phyloP scores from a whole-genome alignment of 2,113 vertebrate species.

The Archocentrus centrarchus region DNA sequence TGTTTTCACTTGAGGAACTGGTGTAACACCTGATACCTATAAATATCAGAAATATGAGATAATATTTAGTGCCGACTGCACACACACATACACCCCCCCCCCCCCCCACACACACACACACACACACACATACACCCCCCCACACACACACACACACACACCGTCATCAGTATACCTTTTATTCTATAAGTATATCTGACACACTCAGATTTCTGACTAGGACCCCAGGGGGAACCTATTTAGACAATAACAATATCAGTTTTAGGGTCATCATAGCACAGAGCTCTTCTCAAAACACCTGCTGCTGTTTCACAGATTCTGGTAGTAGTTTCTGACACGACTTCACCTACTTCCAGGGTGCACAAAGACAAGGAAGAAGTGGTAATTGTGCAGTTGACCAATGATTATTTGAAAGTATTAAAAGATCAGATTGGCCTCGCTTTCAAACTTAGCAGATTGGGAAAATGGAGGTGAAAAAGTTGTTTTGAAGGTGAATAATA shows the following conservation, averaged over 20 bases:
- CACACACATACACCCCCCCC: no score
- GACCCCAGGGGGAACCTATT: neutral
- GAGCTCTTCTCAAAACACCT: neutral
- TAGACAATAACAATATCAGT: neutral
- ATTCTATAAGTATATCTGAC: neutral
- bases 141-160: no score
- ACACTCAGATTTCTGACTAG: neutral
- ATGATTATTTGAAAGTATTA: neutral
- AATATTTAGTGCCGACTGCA: no score
- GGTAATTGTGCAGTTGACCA: neutral
- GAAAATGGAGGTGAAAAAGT: neutral
- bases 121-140: no score
- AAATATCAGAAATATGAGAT: neutral
- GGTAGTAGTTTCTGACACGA: neutral
- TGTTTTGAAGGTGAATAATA: neutral
- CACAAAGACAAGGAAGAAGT: neutral
- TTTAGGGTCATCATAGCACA: neutral
- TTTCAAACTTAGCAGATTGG: neutral
- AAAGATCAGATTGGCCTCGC: neutral
- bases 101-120: no score
- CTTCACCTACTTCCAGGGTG: neutral
- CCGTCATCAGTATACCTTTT: neutral
- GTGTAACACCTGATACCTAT: neutral
- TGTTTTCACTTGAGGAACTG: constrained; percentile 1
- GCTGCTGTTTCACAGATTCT: no score